Evolutionary conservation across 92 coral and sea anemone genomes (phyloP).

Genomic region (Micromussa lordhowensis): DNA sequence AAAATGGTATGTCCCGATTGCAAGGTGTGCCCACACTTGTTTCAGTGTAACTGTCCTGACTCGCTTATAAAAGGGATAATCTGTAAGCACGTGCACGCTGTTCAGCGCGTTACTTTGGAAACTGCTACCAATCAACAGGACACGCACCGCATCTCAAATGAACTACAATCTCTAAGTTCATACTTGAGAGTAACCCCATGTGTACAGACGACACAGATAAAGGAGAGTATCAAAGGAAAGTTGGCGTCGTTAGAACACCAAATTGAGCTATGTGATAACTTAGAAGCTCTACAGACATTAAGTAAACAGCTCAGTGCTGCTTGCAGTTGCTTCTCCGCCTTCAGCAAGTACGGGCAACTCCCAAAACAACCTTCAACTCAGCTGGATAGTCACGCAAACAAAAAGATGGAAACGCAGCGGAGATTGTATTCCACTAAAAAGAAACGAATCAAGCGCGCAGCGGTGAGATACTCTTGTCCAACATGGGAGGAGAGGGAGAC

Average conservation of each 20-base stretch:
- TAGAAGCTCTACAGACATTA: conserved; percentile 28
- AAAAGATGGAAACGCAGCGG: conserved; percentile 54
- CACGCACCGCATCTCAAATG: background rate
- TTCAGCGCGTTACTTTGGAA: conserved; percentile 7
- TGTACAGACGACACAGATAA: background rate
- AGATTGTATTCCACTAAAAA: conserved; percentile 58
- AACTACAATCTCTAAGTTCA: conserved; percentile 6
- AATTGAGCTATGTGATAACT: conserved; percentile 14
- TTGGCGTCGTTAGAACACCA: conserved; percentile 19
- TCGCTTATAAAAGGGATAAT: conserved; percentile 41
- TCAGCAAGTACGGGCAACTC: conserved; percentile 37
- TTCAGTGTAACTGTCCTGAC: conserved; percentile 61
- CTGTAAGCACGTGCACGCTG: conserved; percentile 55
- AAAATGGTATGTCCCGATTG: conserved; percentile 25
- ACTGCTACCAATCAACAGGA: background rate
- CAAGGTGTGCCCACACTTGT: conserved; percentile 44
- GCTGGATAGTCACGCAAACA: conserved; percentile 43
- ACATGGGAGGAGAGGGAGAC: conserved; percentile 51
- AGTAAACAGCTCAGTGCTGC: conserved; percentile 43
- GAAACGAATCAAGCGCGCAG: conserved; percentile 31
- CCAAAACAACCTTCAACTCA: conserved; percentile 25
- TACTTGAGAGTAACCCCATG: background rate
- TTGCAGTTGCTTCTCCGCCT: conserved; percentile 33
- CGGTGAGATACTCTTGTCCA: conserved; percentile 52
- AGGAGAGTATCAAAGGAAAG: conserved; percentile 26